Base-by-base conservation (phyloP, 2,888 invertebrate species). In the Aquatica leii region DNA sequence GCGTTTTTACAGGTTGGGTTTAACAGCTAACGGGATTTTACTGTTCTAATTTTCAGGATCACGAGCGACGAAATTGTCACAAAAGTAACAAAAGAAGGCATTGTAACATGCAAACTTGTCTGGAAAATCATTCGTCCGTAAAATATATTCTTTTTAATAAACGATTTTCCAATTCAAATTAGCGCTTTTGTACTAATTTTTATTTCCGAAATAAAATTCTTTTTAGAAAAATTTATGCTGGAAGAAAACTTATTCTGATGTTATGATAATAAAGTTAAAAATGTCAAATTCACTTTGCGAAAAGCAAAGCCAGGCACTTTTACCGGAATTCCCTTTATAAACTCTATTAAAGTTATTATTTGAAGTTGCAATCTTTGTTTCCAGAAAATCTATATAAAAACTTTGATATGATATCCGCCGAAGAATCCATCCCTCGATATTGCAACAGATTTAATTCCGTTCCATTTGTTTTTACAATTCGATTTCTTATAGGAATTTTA, bases 31-130 rank as follows among this genome's bases (percentile, higher is more conserved):
- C 66, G 63, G 67, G 59, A 62, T 69, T 69, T 69, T 67, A 69
- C 66, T 62, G 68, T 68, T 68, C 67, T 67, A 69, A 71, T 71
- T 71, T 69, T 68, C 63, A 56, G 63, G 68, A 66, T 71, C 67
- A 68, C 71, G 67, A 67, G 63, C 68, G 68, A 49, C 57, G 65
- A 66, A 71, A 71, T 69, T 68, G 71, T 67, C 65, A 63, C 58
- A 63, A 56, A 57, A 57, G 57, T 64, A 51, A 50, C 56, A 54
- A 57, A 62, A 52, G 54, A 60, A 48, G 41, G 37, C 21, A 54
- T 31, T 55, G 48, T 40, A 60, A 50, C 51, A 50, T 40, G 50
- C 41, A 58, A 35, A 43, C 43, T 58, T 40, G 43, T 51, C 51
- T 24, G 37, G 55, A 20, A 12, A 14, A 21, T 18, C 49, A 11